Conservation (phyloP, 2,113 vertebrate genomes). For the Cololabis saira region DNA sequence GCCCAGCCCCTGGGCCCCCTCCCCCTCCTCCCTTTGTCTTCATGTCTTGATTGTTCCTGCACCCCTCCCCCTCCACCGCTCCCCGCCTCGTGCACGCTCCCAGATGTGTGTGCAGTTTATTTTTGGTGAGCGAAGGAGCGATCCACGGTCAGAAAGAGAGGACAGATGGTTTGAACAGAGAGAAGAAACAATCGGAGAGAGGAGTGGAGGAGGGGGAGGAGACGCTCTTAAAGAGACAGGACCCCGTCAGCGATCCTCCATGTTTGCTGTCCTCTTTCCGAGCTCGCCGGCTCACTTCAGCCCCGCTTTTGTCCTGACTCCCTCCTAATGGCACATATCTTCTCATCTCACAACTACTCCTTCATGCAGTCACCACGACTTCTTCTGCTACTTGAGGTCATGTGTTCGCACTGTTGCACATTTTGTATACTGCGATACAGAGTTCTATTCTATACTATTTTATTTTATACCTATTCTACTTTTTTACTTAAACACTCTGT, state of each 20-base stretch:
- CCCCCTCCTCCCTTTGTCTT: conserved; percentile 31
- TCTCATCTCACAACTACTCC: too few relatives aligned
- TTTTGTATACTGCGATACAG: too few relatives aligned
- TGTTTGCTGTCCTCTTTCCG: not conserved
- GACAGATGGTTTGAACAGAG: conserved; percentile 66
- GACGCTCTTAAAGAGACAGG: conserved; percentile 76
- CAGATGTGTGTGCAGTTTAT: conserved; percentile 37
- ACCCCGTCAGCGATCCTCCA: not conserved
- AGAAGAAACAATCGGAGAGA: conserved; percentile 74
- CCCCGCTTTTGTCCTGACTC: not conserved
- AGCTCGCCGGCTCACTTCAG: not conserved
- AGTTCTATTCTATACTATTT: too few relatives aligned
- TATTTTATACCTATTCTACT: too few relatives aligned
- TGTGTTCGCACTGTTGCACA: too few relatives aligned
- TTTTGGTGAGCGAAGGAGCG: conserved; percentile 34
- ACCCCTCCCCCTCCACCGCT: conserved; percentile 1
- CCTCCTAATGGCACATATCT: not conserved
- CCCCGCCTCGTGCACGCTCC: not conserved
- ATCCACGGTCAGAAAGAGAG: conserved; percentile 9
- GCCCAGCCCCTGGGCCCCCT: conserved; percentile 7
- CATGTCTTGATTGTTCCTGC: conserved; percentile 25
- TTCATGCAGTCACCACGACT: too few relatives aligned
- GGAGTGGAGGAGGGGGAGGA: conserved; percentile 31
- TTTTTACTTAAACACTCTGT: too few relatives aligned
- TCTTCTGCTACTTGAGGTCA: too few relatives aligned